Evolutionary conservation across 2,888 invertebrate genomes (phyloP).

Genomic region (Tryphoninae sp.): DNA sequence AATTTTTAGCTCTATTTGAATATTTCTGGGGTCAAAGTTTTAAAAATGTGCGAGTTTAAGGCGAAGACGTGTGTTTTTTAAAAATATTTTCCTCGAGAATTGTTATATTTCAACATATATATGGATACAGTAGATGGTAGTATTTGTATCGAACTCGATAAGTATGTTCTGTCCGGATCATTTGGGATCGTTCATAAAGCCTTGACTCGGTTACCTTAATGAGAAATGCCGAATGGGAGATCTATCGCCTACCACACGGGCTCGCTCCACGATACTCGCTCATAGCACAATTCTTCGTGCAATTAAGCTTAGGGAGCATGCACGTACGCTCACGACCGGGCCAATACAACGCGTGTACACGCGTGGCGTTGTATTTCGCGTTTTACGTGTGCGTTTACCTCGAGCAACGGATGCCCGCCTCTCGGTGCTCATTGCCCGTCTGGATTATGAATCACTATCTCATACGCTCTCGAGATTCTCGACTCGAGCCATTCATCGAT

Average conservation of each 20-base stretch:
- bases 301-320: slow-evolving; percentile 38
- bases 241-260: slow-evolving; percentile 70
- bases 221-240: slow-evolving; percentile 75
- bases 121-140: slow-evolving; percentile 26
- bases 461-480: slow-evolving; percentile 21
- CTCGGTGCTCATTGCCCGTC: slow-evolving; percentile 2
- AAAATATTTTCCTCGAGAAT: not conserved
- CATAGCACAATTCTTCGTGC: slow-evolving; percentile 37
- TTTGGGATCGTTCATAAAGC: slow-evolving; percentile 62
- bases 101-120: slow-evolving; percentile 1
- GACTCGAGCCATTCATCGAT: slow-evolving; percentile 53
- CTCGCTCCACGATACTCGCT: slow-evolving; percentile 9
- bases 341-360: slow-evolving; percentile 22
- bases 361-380: slow-evolving; percentile 10
- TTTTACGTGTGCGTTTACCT: slow-evolving; percentile 1
- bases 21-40: slow-evolving; percentile 17
- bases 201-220: slow-evolving; percentile 80
- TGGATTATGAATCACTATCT: slow-evolving; percentile 58
- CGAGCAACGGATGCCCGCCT: not conserved
- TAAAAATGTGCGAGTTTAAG: slow-evolving; percentile 24
- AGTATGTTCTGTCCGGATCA: slow-evolving; percentile 30
- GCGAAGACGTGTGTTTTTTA: slow-evolving; percentile 2
- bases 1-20: not conserved
- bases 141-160: slow-evolving; percentile 55
- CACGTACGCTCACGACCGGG: slow-evolving; percentile 15